A percentile compares a stretch with the other conserved stretches of the same genome.
Conservation (phyloP, 2,113 vertebrate species). For the Centropus bengalensis region DNA sequence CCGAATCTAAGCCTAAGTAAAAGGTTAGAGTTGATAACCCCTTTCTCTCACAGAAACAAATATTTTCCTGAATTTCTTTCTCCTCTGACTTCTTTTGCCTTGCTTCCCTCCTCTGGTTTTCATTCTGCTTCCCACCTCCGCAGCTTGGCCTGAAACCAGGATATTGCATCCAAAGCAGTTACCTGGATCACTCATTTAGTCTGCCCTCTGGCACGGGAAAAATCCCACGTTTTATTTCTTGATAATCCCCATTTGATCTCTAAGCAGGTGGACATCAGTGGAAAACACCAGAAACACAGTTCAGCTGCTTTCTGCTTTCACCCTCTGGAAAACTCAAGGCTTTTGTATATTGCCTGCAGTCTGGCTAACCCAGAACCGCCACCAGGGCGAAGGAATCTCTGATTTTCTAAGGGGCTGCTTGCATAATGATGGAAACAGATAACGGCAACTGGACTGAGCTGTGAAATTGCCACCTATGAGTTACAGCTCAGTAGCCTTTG, state of each 20-base stretch:
- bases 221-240: background rate
- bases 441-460: background rate
- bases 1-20: background rate
- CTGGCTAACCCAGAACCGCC: background rate
- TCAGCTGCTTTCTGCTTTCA: background rate
- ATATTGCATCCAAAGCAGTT: background rate
- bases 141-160: background rate
- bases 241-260: background rate
- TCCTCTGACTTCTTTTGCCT: background rate
- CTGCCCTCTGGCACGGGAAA: background rate
- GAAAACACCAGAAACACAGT: background rate
- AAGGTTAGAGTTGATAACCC: background rate
- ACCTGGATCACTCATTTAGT: background rate
- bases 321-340: background rate
- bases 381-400: background rate
- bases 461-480: background rate
- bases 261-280: rapidly evolving
- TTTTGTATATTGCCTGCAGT: background rate
- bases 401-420: background rate
- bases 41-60: background rate
- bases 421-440: background rate
- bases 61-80: background rate
- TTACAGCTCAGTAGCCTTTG: background rate
- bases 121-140: background rate
- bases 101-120: background rate